Base-by-base conservation (phyloP, 2,888 invertebrate genomes). In the Eupithecia pulchellata region DNA sequence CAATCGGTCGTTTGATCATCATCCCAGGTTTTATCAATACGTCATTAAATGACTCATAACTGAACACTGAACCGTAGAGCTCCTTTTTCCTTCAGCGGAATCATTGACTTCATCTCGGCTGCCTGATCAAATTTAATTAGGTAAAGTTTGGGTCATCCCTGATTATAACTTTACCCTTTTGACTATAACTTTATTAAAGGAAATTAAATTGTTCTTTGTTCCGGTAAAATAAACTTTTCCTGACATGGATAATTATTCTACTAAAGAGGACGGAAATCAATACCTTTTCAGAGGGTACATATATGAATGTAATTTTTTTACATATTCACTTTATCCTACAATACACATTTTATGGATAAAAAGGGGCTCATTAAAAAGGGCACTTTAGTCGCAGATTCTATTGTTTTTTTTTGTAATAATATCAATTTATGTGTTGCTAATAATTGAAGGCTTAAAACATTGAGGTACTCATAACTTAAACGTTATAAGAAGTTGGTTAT, bases 121-220 rank as follows among this genome's bases (percentile, higher is more conserved):
- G 42, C 52, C 64, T 66, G 58, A 67, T 73, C 75, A 69, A 68
- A 69, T 73, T 75, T 73, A 75, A 77, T 75, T 75, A 73, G 65
- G 57, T 74, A 71, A 68, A 71, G 34, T 61, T 69, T 52, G 32
- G 64, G 55, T 71, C 71, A 68, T 71, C 52, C 58, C 66, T 61
- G 42, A 66, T 70, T 70, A 66, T 58, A 52, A 32, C 47, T 39
- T 39, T 20, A 55, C 39, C 39, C 52, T 64, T 66, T 64, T 71
- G 34, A 55, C 32, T 29, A n/a, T 55, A 67, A 65, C 42, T 68
- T 68, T 61, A 71, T 68, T 64, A 65, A 64, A 68, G 61, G 61
- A 61, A 61, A 61, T 61, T 61, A 61, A 61, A 61, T 30, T 32
- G 32, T 34, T 61, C 61, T 61, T 32, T 32, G 61, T 61, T 61